Conservation (phyloP, 2,113 vertebrate species). For the Corapipo altera region DNA sequence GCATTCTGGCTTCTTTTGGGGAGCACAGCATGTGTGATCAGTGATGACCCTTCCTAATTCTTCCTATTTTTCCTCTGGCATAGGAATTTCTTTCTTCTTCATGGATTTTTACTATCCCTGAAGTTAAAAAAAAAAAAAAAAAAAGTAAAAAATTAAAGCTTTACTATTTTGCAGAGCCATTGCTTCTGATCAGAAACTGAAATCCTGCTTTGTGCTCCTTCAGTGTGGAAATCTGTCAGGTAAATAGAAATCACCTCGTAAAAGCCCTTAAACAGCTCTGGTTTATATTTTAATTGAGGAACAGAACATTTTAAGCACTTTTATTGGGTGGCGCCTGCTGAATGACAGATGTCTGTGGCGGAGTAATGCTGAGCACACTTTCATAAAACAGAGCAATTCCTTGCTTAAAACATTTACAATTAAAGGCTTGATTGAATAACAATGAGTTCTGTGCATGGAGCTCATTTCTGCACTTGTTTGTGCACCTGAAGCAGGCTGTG, state of each 20-base stretch:
- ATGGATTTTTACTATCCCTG: background rate
- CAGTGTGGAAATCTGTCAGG: slow-evolving; percentile 61
- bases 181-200: slow-evolving; percentile 42
- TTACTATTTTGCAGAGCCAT: background rate
- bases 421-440: slow-evolving; percentile 56
- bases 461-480: slow-evolving; percentile 56
- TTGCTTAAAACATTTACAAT: slow-evolving; percentile 65
- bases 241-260: slow-evolving; percentile 67
- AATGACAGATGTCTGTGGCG: slow-evolving; percentile 59
- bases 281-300: slow-evolving; percentile 73
- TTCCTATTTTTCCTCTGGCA: background rate
- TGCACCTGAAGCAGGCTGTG: slow-evolving; percentile 40
- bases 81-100: background rate
- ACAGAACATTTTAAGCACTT: slow-evolving; percentile 64
- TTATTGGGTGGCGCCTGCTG: slow-evolving; percentile 65
- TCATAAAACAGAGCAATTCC: slow-evolving; percentile 59
- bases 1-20: background rate
- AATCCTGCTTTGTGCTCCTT: slow-evolving; percentile 35
- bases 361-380: slow-evolving; percentile 50
- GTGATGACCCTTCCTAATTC: background rate
- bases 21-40: background rate
- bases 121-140: background rate
- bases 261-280: slow-evolving; percentile 59
- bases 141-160: background rate
- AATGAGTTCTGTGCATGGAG: slow-evolving; percentile 33